These are phyloP conservation scores for Anser brachyrhynchus DNA, from an alignment of 2,113 vertebrate species.

Conservation along the genomic window DNA sequence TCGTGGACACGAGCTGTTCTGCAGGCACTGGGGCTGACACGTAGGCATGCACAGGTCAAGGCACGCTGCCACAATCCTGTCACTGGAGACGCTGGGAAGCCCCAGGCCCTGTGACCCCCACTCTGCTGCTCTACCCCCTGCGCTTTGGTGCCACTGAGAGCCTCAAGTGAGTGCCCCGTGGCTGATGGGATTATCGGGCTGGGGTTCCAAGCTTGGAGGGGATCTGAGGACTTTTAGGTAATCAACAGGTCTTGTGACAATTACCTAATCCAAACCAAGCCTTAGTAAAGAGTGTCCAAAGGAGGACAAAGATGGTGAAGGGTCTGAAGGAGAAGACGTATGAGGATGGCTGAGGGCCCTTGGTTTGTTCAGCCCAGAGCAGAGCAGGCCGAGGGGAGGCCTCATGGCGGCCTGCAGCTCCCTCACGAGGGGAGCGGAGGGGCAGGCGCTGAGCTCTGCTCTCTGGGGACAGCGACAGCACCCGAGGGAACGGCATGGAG, in stretches of 20 bases:
- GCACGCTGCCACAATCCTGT: not conserved
- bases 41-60: accelerated
- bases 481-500: no score
- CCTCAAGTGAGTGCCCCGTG: not conserved
- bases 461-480: no score
- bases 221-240: not conserved
- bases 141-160: not conserved
- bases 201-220: not conserved
- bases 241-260: not conserved
- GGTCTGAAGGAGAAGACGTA: no score
- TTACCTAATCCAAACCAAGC: not conserved
- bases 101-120: not conserved
- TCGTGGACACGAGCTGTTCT: no score
- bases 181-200: not conserved
- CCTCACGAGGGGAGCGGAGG: no score
- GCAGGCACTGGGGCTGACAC: not conserved
- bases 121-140: not conserved
- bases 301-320: no score
- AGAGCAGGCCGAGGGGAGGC: no score
- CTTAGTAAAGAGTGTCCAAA: no score
- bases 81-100: not conserved
- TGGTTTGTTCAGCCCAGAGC: no score
- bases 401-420: no score
- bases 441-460: no score
- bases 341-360: no score